Percentiles rank a stretch among this genome's conserved stretches.
phyloP scores from a whole-genome alignment of 1,140 invertebrate species.

The Drosophila virilis region DNA sequence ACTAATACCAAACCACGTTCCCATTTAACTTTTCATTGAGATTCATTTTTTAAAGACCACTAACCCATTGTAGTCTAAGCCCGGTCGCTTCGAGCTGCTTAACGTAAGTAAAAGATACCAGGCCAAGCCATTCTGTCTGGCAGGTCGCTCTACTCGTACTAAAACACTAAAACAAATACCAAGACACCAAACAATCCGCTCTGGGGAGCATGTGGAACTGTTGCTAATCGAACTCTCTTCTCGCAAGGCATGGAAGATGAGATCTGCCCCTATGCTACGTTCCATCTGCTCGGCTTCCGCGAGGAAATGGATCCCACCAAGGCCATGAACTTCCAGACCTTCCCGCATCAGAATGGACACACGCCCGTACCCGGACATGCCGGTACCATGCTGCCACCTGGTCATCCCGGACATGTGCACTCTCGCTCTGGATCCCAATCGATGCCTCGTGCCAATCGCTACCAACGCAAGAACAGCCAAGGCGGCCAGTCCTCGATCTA shows the following conservation, averaged over 20 bases:
- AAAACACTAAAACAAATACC: slow-evolving; percentile 70
- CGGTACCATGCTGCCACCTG: slow-evolving; percentile 90
- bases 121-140: slow-evolving; percentile 1
- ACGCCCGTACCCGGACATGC: slow-evolving; percentile 86
- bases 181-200: slow-evolving; percentile 11
- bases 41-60: slow-evolving; percentile 27
- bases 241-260: slow-evolving; percentile 94
- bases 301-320: slow-evolving; percentile 97
- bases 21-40: slow-evolving; percentile 4
- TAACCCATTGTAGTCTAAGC: slow-evolving; percentile 60
- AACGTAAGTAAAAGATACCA: slow-evolving; percentile 51
- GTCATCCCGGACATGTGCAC: slow-evolving; percentile 89
- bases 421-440: slow-evolving; percentile 94
- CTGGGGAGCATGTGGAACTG: not conserved
- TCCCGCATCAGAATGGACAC: slow-evolving; percentile 92
- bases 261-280: slow-evolving; percentile 96
- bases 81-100: slow-evolving; percentile 41
- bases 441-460: slow-evolving; percentile 92
- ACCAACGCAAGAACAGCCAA: slow-evolving; percentile 87
- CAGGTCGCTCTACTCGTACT: slow-evolving; percentile 45
- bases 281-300: slow-evolving; percentile 96
- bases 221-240: slow-evolving; percentile 37
- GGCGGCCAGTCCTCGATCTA: slow-evolving; percentile 89
- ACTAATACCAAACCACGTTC: slow-evolving; percentile 10
- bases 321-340: slow-evolving; percentile 94